Evolutionary conservation across 2,797 vertebrate genomes (phyloP).

Genomic region (Pangasius mekongensis): DNA sequence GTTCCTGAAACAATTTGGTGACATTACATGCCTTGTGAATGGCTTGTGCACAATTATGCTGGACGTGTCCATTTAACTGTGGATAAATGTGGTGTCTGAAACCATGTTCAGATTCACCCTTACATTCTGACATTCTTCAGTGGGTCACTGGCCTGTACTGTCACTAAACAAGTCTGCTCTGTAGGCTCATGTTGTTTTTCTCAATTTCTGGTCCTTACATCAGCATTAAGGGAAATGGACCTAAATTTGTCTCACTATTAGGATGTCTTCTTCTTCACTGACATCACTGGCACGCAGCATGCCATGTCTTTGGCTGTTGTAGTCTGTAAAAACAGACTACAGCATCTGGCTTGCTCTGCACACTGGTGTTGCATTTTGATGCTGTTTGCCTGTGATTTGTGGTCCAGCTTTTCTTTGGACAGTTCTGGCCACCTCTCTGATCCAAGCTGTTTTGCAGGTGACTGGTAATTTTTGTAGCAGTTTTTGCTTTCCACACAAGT

Average conservation of each 20-base stretch:
- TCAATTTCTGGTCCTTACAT: neutral
- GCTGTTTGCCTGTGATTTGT: neutral
- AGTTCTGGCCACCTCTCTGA: neutral
- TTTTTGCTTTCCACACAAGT: neutral
- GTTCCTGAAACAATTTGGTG: neutral
- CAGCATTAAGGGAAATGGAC: neutral
- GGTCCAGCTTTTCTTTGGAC: neutral
- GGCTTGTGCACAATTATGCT: neutral
- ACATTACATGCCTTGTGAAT: neutral
- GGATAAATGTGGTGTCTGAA: neutral
- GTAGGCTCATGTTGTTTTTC: neutral
- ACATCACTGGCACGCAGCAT: constrained; percentile 8
- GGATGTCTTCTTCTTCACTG: neutral
- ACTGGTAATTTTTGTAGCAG: neutral
- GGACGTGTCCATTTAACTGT: neutral
- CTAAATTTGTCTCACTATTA: neutral
- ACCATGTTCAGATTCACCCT: neutral
- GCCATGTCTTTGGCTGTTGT: neutral
- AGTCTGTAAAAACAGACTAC: neutral
- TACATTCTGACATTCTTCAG: neutral
- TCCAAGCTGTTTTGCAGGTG: neutral
- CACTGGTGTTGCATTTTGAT: neutral
- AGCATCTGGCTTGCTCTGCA: neutral
- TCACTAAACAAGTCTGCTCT: neutral
- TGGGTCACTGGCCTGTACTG: neutral